phyloP scores from a whole-genome alignment of 1,140 invertebrate species.

The Bombus polaris region DNA sequence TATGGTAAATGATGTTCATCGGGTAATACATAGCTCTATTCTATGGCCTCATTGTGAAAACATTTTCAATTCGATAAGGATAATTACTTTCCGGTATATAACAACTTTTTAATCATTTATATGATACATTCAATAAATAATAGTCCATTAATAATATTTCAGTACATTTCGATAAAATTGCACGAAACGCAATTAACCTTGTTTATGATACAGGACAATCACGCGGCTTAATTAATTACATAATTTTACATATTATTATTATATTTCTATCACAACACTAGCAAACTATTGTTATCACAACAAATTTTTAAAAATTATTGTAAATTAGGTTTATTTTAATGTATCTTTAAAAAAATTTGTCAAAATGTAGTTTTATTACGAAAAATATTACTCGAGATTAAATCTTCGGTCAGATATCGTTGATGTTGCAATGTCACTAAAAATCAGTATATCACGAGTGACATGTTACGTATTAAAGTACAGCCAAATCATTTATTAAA shows the following conservation, averaged over 20 bases:
- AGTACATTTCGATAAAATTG: background rate
- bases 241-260: background rate
- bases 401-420: background rate
- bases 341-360: too few relatives aligned
- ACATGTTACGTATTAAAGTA: background rate
- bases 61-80: background rate
- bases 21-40: background rate
- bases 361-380: background rate
- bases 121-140: background rate
- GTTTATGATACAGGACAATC: background rate
- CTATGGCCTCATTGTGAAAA: background rate
- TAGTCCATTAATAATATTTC: background rate
- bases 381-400: background rate
- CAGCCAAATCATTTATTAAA: background rate
- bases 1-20: conserved; percentile 6
- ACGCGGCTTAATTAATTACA: background rate
- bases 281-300: background rate
- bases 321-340: background rate
- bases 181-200: conserved; percentile 12
- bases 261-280: too few relatives aligned
- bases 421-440: background rate
- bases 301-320: background rate
- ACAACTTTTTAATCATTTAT: background rate
- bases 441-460: background rate
- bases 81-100: background rate